These are phyloP conservation scores for Myotis davidii DNA, from an alignment of 2,113 vertebrate species.

Conservation along the genomic window DNA sequence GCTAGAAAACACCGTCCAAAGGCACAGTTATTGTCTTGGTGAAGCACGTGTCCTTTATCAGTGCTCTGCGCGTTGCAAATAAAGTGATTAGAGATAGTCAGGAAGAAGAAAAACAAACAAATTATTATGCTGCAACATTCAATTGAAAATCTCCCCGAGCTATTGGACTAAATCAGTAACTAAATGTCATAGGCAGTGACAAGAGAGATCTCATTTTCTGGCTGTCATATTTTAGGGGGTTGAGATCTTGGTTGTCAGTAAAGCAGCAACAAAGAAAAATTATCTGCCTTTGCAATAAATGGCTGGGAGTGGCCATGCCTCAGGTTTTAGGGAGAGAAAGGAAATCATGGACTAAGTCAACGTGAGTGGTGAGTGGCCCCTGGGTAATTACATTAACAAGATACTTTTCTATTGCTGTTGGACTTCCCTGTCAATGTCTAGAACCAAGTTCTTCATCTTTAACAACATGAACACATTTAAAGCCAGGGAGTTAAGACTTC, in stretches of 20 bases:
- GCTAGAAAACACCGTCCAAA: conserved; percentile 73
- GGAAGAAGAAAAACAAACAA: conserved; percentile 84
- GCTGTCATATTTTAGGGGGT: conserved; percentile 80
- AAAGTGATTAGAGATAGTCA: conserved; percentile 82
- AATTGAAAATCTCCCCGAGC: conserved; percentile 82
- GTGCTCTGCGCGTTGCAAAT: conserved; percentile 78
- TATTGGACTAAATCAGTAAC: conserved; percentile 84
- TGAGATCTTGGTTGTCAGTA: conserved; percentile 71
- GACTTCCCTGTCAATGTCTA: neutral
- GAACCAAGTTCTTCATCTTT: conserved; percentile 27
- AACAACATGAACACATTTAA: neutral
- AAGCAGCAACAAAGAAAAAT: conserved; percentile 77
- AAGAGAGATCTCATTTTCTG: conserved; percentile 85
- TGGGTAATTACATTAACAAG: neutral
- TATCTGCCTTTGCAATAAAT: conserved; percentile 62
- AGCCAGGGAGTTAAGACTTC: neutral
- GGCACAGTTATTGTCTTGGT: conserved; percentile 77
- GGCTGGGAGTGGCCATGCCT: conserved; percentile 60
- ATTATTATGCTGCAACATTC: conserved; percentile 78
- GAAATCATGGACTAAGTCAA: neutral
- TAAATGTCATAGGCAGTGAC: conserved; percentile 83
- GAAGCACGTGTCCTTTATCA: conserved; percentile 79
- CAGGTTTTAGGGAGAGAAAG: neutral
- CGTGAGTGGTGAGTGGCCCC: neutral
- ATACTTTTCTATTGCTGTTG: neutral